Conservation (phyloP, 2,888 invertebrate genomes). For the Achlya flavicornis region DNA sequence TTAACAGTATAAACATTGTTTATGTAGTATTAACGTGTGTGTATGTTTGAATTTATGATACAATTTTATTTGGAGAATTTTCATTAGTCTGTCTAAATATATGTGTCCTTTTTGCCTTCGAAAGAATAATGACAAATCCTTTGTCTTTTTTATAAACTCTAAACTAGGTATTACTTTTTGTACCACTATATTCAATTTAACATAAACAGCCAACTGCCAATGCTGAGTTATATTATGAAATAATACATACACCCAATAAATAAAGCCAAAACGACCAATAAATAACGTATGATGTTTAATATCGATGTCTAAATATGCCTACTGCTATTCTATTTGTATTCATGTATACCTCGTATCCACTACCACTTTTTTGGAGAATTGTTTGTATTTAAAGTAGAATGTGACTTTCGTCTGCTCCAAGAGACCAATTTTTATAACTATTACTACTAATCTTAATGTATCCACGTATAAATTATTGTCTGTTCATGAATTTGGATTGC, state of each 20-base stretch:
- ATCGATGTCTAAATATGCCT: slow-evolving; percentile 9
- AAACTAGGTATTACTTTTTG: background rate
- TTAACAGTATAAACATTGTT: slow-evolving; percentile 7
- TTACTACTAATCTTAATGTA: background rate
- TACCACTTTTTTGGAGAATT: background rate
- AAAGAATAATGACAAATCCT: background rate
- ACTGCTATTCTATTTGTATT: background rate
- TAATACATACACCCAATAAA: background rate
- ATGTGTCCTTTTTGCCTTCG: background rate
- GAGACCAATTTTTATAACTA: slow-evolving; percentile 49
- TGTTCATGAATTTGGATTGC: background rate
- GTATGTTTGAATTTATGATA: background rate
- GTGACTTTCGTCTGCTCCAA: slow-evolving; percentile 32
- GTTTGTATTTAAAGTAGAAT: background rate
- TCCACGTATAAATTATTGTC: background rate
- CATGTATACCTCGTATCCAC: slow-evolving; percentile 8
- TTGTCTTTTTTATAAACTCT: slow-evolving; percentile 5
- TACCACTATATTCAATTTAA: background rate
- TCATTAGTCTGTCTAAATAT: background rate
- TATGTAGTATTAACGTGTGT: slow-evolving; percentile 11
- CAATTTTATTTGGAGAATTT: background rate
- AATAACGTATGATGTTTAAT: slow-evolving; percentile 12
- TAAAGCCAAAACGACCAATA: slow-evolving; percentile 16
- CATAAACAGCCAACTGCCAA: background rate
- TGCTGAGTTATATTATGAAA: background rate